Evolutionary conservation across 2,888 invertebrate species (phyloP), one percentile per base, ranked within the genome.

Genomic region (Scotopteryx bipunctaria): DNA sequence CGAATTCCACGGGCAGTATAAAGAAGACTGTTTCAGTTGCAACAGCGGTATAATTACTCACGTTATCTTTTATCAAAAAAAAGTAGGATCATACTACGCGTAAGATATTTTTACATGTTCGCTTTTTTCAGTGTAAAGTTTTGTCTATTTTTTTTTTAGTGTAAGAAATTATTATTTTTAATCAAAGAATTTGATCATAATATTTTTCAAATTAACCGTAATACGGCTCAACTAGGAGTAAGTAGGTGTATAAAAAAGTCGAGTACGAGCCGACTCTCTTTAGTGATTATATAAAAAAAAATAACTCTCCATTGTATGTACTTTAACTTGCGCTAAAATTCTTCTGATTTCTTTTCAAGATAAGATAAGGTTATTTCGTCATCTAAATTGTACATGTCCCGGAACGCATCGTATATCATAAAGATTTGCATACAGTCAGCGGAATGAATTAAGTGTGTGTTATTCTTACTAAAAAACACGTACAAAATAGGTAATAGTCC

Each of bases 61-160:
- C 56, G 61, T 71, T 76, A 80, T 76, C 71, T 66, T 51, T 72
- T 78, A 79, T 73, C 76, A 76, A 81, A 82, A 79, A 81, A 71
- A 69, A 67, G 63, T n/a, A n/a, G n/a, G n/a, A n/a, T 23, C 5
- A 23, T 8, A 23, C 23, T 5, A 23, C 5, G 23, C 23, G 6
- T 8, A n/a, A 23, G 11, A 25, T 25, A 9, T 25, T 25, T n/a
- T 25, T n/a, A n/a, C n/a, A n/a, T n/a, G n/a, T n/a, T 23, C 8
- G 19, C 19, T 19, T 19, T 5, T 1, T 19, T 19, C 3, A 19
- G 19, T 19, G 5, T 19, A 5, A 4, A 1, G 19, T 5, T 19
- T 19, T 19, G n/a, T n/a, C n/a, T n/a, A 1, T 21, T 21, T 2
- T 21, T 3, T 3, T 21, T 2, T 21, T 6, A 21, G 6, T 21